Base-by-base conservation (phyloP, 2,797 vertebrate genomes). In the Pseudochromis fuscus region DNA sequence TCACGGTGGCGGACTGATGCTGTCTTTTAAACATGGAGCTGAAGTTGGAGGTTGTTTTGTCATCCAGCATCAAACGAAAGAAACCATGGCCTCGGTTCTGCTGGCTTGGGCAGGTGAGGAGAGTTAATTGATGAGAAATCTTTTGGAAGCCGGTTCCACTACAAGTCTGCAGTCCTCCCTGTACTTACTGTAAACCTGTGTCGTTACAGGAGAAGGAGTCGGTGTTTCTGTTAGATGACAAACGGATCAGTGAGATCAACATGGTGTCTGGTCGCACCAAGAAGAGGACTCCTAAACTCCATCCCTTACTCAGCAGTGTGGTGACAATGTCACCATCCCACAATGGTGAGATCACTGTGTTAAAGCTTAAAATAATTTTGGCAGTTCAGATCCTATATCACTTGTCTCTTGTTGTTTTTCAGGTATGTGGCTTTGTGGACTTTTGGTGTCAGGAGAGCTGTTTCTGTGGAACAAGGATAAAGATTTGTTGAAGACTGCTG, bases 381-480 rank as follows among this genome's bases (percentile, higher is more conserved):
- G 7, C 42, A 23, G 1, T 44, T 53, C 1, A 30, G 8, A 77
- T 16, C 13, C 50, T 18, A 21, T n/a, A 19, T 52, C 4, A 58
- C 4, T 18, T 33, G 4, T 37, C 18, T 48, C 6, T 57, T 59
- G 1, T 51, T 35, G 23, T 50, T 56, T 67, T 57, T 45, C 77
- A 99, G 98, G 96, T 69, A 86, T 92, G 68, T 99, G 96, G 97
- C 88, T 99, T 46, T 95, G 92, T 81, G 96, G 97, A 25, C 42
- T 98, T 27, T 88, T 98, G 76, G 42, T 79, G 58, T 94, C 96
- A n/a, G 98, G 97, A 67, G 95, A 97, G 13, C 72, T 99, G 0
- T 98, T 99, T 86, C 92, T 99, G 67, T 99, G 98, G 98, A 96
- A 96, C 93, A 97, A 94, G 84, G 98, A 99, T 83, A 93, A 89